These are phyloP conservation scores for Urophycis tenuis DNA, from an alignment of 2,797 vertebrate genomes.

Conservation along the genomic window DNA sequence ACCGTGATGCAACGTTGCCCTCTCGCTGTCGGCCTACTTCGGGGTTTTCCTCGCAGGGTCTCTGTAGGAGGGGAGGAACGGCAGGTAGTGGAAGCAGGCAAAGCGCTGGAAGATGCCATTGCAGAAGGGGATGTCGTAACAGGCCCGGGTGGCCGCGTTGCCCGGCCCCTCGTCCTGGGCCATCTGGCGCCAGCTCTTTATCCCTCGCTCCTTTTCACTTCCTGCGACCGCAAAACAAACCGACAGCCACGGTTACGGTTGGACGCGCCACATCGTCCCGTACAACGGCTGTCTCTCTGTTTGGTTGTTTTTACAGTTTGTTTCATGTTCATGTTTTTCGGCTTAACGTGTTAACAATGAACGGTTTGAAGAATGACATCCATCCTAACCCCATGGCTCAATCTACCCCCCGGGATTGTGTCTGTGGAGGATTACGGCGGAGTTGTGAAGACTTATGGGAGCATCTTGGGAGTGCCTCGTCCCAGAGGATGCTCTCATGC, in stretches of 20 bases:
- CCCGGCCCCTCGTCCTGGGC: constrained; percentile 29
- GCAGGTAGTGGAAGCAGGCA: constrained; percentile 59
- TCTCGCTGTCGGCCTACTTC: constrained; percentile 12
- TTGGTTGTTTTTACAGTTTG: neutral
- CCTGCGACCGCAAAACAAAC: constrained; percentile 50
- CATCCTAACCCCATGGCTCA: neutral
- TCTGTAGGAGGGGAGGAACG: constrained; percentile 69
- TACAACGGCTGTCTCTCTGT: neutral
- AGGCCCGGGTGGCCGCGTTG: constrained; percentile 47
- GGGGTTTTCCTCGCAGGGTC: constrained; percentile 22
- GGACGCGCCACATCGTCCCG: neutral
- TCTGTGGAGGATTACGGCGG: neutral
- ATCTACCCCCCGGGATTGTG: neutral
- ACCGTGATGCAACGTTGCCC: neutral
- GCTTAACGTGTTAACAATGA: too few relatives aligned
- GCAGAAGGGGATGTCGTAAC: constrained; percentile 63
- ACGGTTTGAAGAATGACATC: too few relatives aligned
- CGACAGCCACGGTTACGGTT: neutral
- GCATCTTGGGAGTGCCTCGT: neutral
- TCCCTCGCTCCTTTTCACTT: constrained; percentile 64
- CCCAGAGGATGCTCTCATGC: too few relatives aligned
- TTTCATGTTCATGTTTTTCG: neutral
- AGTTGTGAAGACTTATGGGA: too few relatives aligned
- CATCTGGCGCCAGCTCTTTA: constrained; percentile 51
- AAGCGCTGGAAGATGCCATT: constrained; percentile 45